A percentile compares a stretch with the other conserved stretches of the same genome.
Evolutionary conservation across 2,888 invertebrate genomes (phyloP).

Genomic region (Clistopyga incitator): DNA sequence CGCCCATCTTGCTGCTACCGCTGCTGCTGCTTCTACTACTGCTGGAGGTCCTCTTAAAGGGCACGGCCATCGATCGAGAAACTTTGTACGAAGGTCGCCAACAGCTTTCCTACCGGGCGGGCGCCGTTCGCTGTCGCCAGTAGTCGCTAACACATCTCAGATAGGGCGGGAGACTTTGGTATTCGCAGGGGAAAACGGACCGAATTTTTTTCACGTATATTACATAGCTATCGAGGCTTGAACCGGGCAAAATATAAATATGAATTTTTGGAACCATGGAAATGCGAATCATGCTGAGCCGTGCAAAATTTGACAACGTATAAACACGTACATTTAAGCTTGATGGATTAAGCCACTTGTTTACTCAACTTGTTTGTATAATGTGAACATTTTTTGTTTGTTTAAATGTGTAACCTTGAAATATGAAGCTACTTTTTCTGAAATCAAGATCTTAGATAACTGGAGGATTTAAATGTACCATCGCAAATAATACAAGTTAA

Average conservation of each 20-base stretch:
- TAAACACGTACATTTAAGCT: not conserved
- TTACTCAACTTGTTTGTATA: too few species aligned
- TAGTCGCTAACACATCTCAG: slow-evolving; percentile 12
- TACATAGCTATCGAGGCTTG: not conserved
- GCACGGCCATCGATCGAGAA: slow-evolving; percentile 69
- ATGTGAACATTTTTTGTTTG: too few species aligned
- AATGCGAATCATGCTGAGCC: not conserved
- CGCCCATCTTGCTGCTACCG: slow-evolving; percentile 61
- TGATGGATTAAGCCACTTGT: not conserved
- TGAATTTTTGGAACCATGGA: not conserved
- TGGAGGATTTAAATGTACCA: too few species aligned
- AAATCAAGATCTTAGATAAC: too few species aligned
- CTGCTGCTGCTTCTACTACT: slow-evolving; percentile 8
- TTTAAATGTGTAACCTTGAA: too few species aligned
- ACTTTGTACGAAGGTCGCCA: slow-evolving; percentile 65
- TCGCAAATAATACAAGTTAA: not conserved
- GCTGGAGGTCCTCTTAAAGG: slow-evolving; percentile 58
- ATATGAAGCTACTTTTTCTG: too few species aligned
- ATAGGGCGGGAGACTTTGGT: not conserved
- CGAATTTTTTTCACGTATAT: slow-evolving; percentile 17
- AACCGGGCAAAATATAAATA: not conserved
- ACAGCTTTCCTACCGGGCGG: slow-evolving; percentile 36
- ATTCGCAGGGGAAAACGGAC: not conserved
- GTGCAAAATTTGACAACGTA: not conserved
- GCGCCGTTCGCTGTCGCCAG: slow-evolving; percentile 43